Conservation (phyloP, 2,888 invertebrate genomes). For the Drosophila mimica region DNA sequence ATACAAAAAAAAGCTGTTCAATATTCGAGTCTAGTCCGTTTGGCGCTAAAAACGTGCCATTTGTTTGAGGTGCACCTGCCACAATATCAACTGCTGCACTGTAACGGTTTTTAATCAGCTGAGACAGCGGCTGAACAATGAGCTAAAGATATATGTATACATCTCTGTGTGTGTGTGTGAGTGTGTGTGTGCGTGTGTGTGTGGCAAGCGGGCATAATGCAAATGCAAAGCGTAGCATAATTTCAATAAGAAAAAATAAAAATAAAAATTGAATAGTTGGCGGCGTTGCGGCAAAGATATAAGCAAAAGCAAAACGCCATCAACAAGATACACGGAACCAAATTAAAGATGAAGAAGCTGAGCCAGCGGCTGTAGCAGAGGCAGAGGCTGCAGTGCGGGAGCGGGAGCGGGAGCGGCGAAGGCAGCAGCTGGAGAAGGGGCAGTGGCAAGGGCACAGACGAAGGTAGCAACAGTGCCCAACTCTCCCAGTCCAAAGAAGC, state of each 20-base stretch:
- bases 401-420: not conserved
- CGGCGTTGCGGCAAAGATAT: constrained; percentile 69
- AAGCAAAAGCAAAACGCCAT: constrained; percentile 78
- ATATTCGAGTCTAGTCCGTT: constrained; percentile 1
- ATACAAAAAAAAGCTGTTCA: not conserved
- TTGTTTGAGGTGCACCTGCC: constrained; percentile 54
- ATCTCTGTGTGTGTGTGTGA: not conserved
- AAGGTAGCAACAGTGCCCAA: constrained; percentile 19
- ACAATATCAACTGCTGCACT: constrained; percentile 20
- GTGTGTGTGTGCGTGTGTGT: constrained; percentile 12
- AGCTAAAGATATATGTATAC: not conserved
- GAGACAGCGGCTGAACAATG: constrained; percentile 27
- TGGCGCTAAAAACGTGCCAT: constrained; percentile 23
- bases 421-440: constrained; percentile 6
- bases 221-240: constrained; percentile 78
- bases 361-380: constrained; percentile 33
- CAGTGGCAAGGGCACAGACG: constrained; percentile 20
- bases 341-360: constrained; percentile 80
- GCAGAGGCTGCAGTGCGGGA: constrained; percentile 9
- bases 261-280: constrained; percentile 55
- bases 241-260: constrained; percentile 55
- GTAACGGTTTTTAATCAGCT: constrained; percentile 52
- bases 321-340: constrained; percentile 81
- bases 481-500: constrained; percentile 49
- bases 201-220: constrained; percentile 57